Percentiles rank a stretch among this genome's conserved stretches.
Conservation (phyloP, 2,113 vertebrate genomes). For the Laterallus jamaicensis region DNA sequence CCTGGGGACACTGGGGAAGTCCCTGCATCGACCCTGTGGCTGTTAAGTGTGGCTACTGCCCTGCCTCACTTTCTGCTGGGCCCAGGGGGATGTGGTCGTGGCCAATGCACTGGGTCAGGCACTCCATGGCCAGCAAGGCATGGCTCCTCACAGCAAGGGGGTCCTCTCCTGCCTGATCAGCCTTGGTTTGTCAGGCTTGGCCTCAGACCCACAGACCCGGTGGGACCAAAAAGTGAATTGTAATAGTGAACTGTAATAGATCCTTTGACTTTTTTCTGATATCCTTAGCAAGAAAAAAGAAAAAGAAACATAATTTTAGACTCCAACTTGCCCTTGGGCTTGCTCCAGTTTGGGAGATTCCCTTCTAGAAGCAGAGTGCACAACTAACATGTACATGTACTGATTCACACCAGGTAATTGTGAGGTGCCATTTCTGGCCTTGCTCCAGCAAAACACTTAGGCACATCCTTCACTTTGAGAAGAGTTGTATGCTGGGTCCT, state of each 20-base stretch:
- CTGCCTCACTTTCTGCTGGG: accelerated
- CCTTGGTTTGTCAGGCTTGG: accelerated
- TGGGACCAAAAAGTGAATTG: accelerated
- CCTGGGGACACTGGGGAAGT: neutral
- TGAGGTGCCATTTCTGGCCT: neutral
- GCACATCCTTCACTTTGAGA: neutral
- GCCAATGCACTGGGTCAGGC: accelerated
- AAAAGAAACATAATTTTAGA: neutral
- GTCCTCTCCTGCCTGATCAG: accelerated
- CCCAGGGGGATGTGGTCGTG: accelerated
- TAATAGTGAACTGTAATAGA: accelerated
- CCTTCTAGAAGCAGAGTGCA: neutral
- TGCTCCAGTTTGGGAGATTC: neutral
- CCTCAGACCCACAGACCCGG: accelerated
- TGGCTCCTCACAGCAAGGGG: accelerated
- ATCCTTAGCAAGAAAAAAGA: neutral
- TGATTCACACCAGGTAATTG: neutral
- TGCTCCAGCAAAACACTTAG: neutral
- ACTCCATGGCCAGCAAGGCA: accelerated
- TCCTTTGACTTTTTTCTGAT: neutral
- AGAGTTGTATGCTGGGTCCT: neutral
- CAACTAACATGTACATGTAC: accelerated
- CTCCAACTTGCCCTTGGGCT: neutral
- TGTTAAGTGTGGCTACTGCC: neutral
- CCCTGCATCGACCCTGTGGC: accelerated